Evolutionary conservation across 2,797 vertebrate genomes (phyloP), one percentile per base, ranked within the genome.

Genomic region (Sardinella longiceps): DNA sequence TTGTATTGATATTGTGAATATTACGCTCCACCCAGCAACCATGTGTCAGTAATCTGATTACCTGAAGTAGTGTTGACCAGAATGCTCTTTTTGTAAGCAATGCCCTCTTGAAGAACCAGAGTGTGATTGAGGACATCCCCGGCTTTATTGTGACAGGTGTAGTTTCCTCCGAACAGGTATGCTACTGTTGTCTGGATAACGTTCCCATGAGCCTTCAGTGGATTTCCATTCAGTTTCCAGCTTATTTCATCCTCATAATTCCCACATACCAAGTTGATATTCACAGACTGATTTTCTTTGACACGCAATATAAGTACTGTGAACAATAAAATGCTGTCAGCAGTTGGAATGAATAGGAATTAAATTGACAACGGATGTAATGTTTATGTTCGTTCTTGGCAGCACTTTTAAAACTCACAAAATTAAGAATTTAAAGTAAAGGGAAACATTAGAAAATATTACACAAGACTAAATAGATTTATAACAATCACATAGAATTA

Each of bases 81-180:
- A 89, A 83, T 90, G 90, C 90, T 84, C 85, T 86, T 80, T 48
- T 81, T 12, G 84, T 88, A 81, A 85, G 85, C 66, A 28, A 87
- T 46, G 25, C 56, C 85, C 48, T 92, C 93, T 82, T 95, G 84
- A 87, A 96, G 85, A 84, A 96, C 85, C 83, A 93, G 0, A 0
- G 95, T 95, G 92, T 96, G 91, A 90, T 95, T 95, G 25, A 95
- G 90, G 86, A 94, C 87, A 0, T 88, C 85, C 87, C 93, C 91
- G 0, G 83, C 30, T 1, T 84, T 11, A 5, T 85, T 12, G 90
- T 95, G 94, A 87, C 95, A 96, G 1, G 90, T 93, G 91, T 90
- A 96, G 90, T 95, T 95, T 48, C 95, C 95, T 45, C 92, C 95
- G 0, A 86, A 43, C 90, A 92, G 89, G 43, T 93, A 93, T 53